Evolutionary conservation across 37 sponge, comb jelly and placozoan genomes (phyloP), one percentile per base, ranked within the genome.

Genomic region (Amphimedon queenslandica): DNA sequence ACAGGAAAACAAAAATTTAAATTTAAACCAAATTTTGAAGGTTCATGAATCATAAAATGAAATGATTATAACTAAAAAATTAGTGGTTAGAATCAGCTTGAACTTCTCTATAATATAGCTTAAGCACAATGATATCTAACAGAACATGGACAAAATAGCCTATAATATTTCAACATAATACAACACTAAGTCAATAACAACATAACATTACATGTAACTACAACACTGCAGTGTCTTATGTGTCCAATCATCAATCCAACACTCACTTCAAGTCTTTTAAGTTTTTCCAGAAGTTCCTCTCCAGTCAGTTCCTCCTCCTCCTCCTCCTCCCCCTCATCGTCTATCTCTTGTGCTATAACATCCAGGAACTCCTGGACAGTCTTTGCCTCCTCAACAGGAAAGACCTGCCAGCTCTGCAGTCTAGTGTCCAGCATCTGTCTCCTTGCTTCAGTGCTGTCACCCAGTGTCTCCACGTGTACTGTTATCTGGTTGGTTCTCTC

Each of bases 371-470:
- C 57, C 56, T 87, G 77, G 39, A 87, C 88, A 61, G 61, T 63
- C n/a, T 20, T 51, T 2, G 77, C 88, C 40, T 87, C 88, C 23
- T 72, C 82, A 23, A 87, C 88, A 64, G 88, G 88, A 39, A 81
- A 81, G n/a, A 80, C 76, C 78, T 87, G 40, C 39, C 84, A 84
- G 57, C 82, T 82, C 69, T 77, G 77, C 16, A 77, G 60, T 66
- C 82, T 64, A 27, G 72, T 55, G 21, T 87, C 88, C 24, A 87
- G 37, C 16, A 43, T 16, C 21, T 64, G 67, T 27, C 39, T n/a
- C 34, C 63, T 28, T 34, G 57, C 39, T 1, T 40, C 56, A 31
- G 78, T 58, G 27, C 64, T 60, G 29, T 73, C 37, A 13, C 63
- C 21, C 27, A 86, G 56, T 35, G 38, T 27, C 57, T 41, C 65